Base-by-base conservation (phyloP, 2,888 invertebrate species). In the Rambutsinella grinnellia region DNA sequence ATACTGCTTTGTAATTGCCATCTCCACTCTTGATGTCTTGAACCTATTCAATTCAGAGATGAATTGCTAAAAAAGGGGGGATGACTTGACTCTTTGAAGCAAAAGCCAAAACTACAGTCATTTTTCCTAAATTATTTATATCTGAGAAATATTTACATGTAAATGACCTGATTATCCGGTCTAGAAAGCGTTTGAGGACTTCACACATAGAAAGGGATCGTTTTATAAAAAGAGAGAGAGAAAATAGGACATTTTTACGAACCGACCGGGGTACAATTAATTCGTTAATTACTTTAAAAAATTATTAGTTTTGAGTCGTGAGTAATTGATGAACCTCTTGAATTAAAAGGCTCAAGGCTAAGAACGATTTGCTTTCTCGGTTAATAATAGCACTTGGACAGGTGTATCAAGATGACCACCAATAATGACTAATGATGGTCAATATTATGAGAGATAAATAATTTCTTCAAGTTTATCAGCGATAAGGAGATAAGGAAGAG, bases 121-220 rank as follows among this genome's bases (percentile, higher is more conserved):
- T 49, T n/a, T 49, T 15, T 15, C 2, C 2, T 15, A 3, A 8
- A 27, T 24, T 13, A 27, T 57, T 10, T 19, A 10, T 19, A 15
- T 27, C 13, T 46, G 21, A 19, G 19, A 13, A 49, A 49, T 13
- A 49, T 28, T 26, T 17, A 60, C 24, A 60, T 44, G 60, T 17
- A 44, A 65, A 54, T 65, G 65, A 65, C 65, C 65, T 65, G 65
- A 65, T 65, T 65, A n/a, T 44, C 54, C 65, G 65, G 65, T 65
- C 65, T 65, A 65, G 36, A 65, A 65, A 65, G 54, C 28, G 46
- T 24, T 44, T 54, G 8, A 26, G 26, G 36, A 36, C 36, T 36
- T 36, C 13, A 36, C 5, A 36, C 13, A 36, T 8, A 36, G 13
- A 36, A 36, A 36, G 13, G 36, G 36, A 36, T 36, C 36, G 36